A percentile compares a stretch with the other conserved stretches of the same genome.
phyloP scores from a whole-genome alignment of 1,140 invertebrate species.

The Drosophila murphyi region DNA sequence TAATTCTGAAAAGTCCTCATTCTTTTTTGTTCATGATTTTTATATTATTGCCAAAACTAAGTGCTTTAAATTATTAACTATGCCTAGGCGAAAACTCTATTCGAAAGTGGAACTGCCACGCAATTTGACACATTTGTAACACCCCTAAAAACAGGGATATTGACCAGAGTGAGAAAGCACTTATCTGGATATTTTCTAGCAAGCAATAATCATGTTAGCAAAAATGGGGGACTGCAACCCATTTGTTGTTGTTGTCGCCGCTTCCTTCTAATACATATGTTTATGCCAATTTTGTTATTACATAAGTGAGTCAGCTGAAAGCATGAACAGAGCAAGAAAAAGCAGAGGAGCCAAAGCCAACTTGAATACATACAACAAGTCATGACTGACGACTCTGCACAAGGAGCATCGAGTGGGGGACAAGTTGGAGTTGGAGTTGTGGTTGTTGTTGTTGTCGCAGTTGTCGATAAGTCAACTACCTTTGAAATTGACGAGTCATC shows the following conservation, averaged over 20 bases:
- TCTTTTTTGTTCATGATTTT: no score
- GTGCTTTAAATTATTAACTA: no score
- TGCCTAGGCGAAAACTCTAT: neutral
- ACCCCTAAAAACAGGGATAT: neutral
- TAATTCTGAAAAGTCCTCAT: no score
- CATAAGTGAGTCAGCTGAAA: constrained; percentile 79
- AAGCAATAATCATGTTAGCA: constrained; percentile 53
- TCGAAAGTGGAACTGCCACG: neutral
- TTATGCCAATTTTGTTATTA: constrained; percentile 80
- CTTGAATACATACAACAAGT: neutral
- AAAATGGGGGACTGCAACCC: constrained; percentile 13
- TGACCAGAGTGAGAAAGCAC: constrained; percentile 48
- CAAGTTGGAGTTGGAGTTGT: neutral
- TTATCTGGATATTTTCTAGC: constrained; percentile 34
- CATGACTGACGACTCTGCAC: neutral
- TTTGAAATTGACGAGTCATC: constrained; percentile 60
- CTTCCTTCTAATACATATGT: constrained; percentile 71
- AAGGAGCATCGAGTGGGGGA: constrained; percentile 1
- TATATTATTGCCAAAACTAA: no score
- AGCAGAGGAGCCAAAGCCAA: constrained; percentile 12
- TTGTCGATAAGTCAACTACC: constrained; percentile 55
- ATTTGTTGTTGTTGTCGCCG: constrained; percentile 41
- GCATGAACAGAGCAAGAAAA: neutral
- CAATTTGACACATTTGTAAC: neutral
- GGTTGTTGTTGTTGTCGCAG: no score